phyloP scores from a whole-genome alignment of 2,797 vertebrate genomes.

The Urophycis tenuis region DNA sequence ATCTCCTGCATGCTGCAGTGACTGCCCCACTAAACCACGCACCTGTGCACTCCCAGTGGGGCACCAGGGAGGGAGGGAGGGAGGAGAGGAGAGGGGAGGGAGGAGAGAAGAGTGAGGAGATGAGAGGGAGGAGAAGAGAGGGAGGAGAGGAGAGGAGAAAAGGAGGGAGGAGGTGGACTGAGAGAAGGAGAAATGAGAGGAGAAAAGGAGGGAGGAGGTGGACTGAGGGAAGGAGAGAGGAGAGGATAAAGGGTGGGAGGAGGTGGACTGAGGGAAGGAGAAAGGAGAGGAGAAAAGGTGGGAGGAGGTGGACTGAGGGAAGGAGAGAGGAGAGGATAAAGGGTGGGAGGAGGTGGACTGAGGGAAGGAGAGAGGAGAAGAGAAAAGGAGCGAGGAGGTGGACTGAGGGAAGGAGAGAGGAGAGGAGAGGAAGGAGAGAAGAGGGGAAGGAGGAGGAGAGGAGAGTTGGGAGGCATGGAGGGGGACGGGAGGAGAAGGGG shows the following conservation, averaged over 20 bases:
- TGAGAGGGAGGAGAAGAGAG: not conserved
- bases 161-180: too few relatives aligned
- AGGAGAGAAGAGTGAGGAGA: slow-evolving; percentile 16
- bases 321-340: not conserved
- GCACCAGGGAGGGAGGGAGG: slow-evolving; percentile 29
- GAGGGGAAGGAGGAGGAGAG: not conserved
- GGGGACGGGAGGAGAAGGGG: not conserved
- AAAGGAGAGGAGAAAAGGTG: not conserved
- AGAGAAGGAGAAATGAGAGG: too few relatives aligned
- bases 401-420: not conserved
- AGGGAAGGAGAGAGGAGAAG: not conserved
- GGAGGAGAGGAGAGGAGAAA: too few relatives aligned
- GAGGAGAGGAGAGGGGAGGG: slow-evolving; percentile 32
- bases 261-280: not conserved
- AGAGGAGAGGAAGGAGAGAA: not conserved
- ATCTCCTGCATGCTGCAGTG: slow-evolving; percentile 82
- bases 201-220: not conserved
- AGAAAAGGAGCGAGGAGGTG: too few relatives aligned
- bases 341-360: not conserved
- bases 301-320: not conserved
- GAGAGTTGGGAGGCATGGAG: too few relatives aligned
- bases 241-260: too few relatives aligned
- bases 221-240: too few relatives aligned
- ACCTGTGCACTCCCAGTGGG: slow-evolving; percentile 48
- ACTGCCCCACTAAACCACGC: slow-evolving; percentile 70